Evolutionary conservation across 1,140 invertebrate species (phyloP), one percentile per base, ranked within the genome.

Genomic region (Frieseomelitta varia): DNA sequence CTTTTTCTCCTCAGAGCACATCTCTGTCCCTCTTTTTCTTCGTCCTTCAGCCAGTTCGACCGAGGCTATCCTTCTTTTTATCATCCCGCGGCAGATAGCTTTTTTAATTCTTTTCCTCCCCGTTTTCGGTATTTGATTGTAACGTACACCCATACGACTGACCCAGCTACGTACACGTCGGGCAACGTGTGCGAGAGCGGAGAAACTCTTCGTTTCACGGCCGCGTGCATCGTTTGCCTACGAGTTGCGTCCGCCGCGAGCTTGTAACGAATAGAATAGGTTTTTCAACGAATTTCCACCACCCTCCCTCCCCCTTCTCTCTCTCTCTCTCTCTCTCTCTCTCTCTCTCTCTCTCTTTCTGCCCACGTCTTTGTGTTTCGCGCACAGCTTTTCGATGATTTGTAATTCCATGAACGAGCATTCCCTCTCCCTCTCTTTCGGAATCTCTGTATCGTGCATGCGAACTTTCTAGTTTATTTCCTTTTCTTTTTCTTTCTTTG

Each of bases 71-170:
- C 80, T 90, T 87, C 88, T 91, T 90, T 92, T 92, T 90, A 93
- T 92, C 90, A 92, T 91, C 91, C 90, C 90, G 78, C 55, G 88
- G 92, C 88, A 92, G 92, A 93, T 93, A 92, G 93, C 91, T 93
- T 93, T 93, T 93, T 91, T 92, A 92, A 93, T 93, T 93, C 88
- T 92, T 90, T 93, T 90, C 74, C 76, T 11, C 34, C n/a, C 91
- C 88, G 88, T 93, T 93, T 92, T 92, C 88, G 86, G 90, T 90
- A 93, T 94, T 93, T 93, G 91, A 93, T 93, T 93, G 93, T 93
- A 94, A 94, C 91, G 81, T 93, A 92, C 87, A 93, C 91, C 90
- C 69, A 79, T 58, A 75, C 51, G 58, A 24, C 79, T 68, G 77
- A 85, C 75, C 77, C 81, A 85, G 58, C 86, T 87, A 73, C 75